Evolutionary conservation across 2,797 vertebrate genomes (phyloP), one percentile per base, ranked within the genome.

Genomic region (Hypotaenidia philippensis): DNA sequence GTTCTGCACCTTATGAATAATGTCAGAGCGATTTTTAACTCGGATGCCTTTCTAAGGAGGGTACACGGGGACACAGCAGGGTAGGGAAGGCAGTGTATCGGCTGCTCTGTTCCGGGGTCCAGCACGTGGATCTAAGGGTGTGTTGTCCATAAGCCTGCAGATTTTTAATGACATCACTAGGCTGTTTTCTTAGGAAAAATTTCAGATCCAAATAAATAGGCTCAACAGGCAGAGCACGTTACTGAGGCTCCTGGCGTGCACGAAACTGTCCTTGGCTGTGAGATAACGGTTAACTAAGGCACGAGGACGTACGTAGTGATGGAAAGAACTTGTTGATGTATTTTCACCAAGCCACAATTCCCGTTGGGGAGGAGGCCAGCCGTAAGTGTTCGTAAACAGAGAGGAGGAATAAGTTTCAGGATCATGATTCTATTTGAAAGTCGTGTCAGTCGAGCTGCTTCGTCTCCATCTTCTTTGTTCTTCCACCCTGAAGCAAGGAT

Each of bases 1-100:
- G 69, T 86, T 90, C 59, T 83, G 79, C 50, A 61, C 77, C 74
- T 92, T 64, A 49, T 55, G 88, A 90, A 90, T 78, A 83, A 61
- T 75, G 77, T 93, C 90, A 71, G 87, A 81, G 74, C 6, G 2
- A 26, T 44, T 88, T 88, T 45, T 36, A 22, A 11, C 80, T 69
- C 72, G 4, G 64, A 6, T 91, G 87, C 49, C 83, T 76, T 60
- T 50, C 3, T 56, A 38, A 74, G 80, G 88, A 83, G 90, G 61
- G 60, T 11, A 26, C 4, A 0, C 2, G 8, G 55, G 85, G 88
- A 55, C 69, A 29, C 11, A 0, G 11, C 1, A 16, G 69, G 8
- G 81, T 32, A 36, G 85, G 49, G 84, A 78, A 5, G 63, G 16
- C 47, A 36, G 64, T 3, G 32, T 44, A 15, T 52, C 15, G 8